Base-by-base conservation (phyloP, 1,140 invertebrate genomes). In the Plodia interpunctella region DNA sequence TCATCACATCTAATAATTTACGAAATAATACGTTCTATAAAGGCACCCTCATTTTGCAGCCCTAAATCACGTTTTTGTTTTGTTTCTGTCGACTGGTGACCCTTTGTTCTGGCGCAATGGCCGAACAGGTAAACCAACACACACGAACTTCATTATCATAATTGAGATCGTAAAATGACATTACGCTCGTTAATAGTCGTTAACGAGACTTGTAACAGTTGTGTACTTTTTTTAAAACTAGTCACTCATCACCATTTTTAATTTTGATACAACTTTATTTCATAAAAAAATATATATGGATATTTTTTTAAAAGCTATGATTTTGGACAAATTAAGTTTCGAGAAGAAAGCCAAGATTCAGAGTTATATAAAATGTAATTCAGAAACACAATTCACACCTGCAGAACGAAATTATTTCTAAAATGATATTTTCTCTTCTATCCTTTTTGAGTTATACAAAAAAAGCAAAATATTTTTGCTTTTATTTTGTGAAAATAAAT, bases 1-100 rank as follows among this genome's bases (percentile, higher is more conserved):
- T 70, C 60, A 65, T 69, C 56, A 60, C 58, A 52, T 65, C 56
- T 67, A 70, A 76, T 70, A 77, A 77, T 81, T 74, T 73, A 60
- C 62, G 65, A 62, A 70, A 58, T 65, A 57, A 61, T 62, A 61
- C 59, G 60, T 59, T 78, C 63, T 51, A 60, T 58, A 57, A 59
- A 62, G 50, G 66, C 64, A 69, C 72, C 62, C 67, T 71, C 60
- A 76, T 80, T 76, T 75, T 69, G 65, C 66, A 63, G 66, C 65
- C 78, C 66, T 86, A 86, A 86, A 86, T 86, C 80, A 86, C 64
- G 75, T 80, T 78, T 82, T 83, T 83, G 80, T 83, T 79, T 64
- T 63, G 69, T 55, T 44, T 44, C 38, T 44, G 38, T n/a, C 38
- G 38, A 44, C 38, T 80, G 78, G 76, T 76, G 76, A 70, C 70